Conservation (phyloP, 2,888 invertebrate species). For the Cantharis rustica region DNA sequence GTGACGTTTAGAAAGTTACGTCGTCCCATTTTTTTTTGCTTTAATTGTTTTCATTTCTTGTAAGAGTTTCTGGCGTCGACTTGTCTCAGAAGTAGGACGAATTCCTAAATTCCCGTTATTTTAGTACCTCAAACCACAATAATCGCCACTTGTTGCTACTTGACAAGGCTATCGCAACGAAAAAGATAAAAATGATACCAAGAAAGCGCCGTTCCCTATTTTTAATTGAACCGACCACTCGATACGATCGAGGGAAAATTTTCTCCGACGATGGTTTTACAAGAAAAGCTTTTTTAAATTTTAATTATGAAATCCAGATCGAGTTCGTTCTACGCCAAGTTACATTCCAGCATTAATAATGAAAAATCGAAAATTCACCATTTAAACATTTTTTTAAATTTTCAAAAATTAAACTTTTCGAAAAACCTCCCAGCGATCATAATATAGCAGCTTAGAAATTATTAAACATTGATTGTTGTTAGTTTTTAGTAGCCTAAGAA, state of each 20-base stretch:
- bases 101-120: slow-evolving; percentile 31
- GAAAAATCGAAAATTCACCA: neutral
- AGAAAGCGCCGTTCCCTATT: neutral
- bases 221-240: neutral
- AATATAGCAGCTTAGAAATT: neutral
- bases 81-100: slow-evolving; percentile 26
- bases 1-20: slow-evolving; percentile 19
- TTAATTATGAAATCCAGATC: neutral
- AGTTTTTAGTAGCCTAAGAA: neutral
- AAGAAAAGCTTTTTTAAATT: neutral
- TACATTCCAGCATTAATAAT: neutral
- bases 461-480: neutral
- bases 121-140: slow-evolving; percentile 10
- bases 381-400: no score
- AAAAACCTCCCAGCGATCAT: neutral
- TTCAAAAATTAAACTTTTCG: neutral
- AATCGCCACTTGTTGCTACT: slow-evolving; percentile 33
- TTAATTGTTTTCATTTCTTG: slow-evolving; percentile 17
- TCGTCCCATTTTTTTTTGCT: slow-evolving; percentile 14
- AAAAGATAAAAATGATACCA: neutral
- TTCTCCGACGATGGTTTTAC: neutral
- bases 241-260: neutral
- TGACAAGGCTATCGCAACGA: slow-evolving; percentile 7
- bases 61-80: slow-evolving; percentile 18
- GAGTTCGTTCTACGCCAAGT: neutral